These are phyloP conservation scores for Andrena dorsata DNA, from an alignment of 2,888 invertebrate species.

Conservation along the genomic window DNA sequence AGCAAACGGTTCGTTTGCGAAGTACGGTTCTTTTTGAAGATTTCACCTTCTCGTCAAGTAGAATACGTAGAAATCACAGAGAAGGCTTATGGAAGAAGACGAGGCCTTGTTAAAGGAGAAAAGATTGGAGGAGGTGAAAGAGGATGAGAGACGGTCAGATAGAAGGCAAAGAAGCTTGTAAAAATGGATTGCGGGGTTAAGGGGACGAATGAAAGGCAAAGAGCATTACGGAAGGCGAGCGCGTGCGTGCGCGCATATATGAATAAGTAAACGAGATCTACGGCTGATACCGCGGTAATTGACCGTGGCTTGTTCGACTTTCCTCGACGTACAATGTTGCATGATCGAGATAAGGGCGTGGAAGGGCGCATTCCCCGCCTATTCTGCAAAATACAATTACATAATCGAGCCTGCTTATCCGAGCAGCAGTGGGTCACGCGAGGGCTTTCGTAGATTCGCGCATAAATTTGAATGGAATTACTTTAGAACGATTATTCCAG, in stretches of 20 bases:
- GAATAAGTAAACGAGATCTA: conserved; percentile 45
- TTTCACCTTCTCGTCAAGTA: too few species aligned
- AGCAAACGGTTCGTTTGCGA: too few species aligned
- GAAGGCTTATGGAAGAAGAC: not conserved
- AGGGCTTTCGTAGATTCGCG: not conserved
- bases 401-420: not conserved
- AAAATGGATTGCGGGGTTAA: not conserved
- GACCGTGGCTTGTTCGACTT: conserved; percentile 18
- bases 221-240: not conserved
- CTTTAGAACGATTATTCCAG: not conserved
- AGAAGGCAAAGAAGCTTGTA: not conserved
- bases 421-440: conserved; percentile 16
- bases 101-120: not conserved
- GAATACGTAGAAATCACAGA: too few species aligned
- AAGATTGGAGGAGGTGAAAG: not conserved
- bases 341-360: conserved; percentile 11
- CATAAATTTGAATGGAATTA: not conserved
- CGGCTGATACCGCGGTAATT: conserved; percentile 24
- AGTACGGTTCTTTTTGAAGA: too few species aligned
- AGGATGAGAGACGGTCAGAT: not conserved
- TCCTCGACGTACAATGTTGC: conserved; percentile 1
- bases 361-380: not conserved
- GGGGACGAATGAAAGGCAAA: not conserved
- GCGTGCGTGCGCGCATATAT: conserved; percentile 44
- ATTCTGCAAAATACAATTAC: not conserved